A percentile compares a stretch with the other conserved stretches of the same genome.
phyloP scores from a whole-genome alignment of 37 sponge, comb jelly and placozoan genomes.

The Halisarca cf. caerulea region DNA sequence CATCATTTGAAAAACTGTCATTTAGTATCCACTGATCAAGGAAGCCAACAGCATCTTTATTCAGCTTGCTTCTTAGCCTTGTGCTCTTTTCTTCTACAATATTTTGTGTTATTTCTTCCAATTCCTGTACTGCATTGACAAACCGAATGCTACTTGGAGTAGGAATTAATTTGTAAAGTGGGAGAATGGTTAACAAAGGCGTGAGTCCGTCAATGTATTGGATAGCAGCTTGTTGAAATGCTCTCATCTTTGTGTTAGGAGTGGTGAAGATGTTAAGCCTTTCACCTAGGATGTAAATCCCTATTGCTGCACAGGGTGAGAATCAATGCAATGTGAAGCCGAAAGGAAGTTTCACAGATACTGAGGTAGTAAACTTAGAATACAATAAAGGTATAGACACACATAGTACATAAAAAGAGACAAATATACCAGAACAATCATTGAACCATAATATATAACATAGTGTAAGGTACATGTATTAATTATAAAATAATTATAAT shows the following conservation, averaged over 20 bases:
- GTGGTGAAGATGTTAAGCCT: slow-evolving; percentile 5
- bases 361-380: too few relatives aligned
- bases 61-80: background rate
- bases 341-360: too few relatives aligned
- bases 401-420: too few relatives aligned
- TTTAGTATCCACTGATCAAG: slow-evolving; percentile 23
- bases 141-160: slow-evolving; percentile 14
- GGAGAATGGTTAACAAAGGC: background rate
- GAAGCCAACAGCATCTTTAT: background rate
- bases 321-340: too few relatives aligned
- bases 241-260: background rate
- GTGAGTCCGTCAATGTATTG: background rate
- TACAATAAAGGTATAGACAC: too few relatives aligned
- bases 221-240: background rate
- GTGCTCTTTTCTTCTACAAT: background rate
- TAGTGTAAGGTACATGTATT: too few relatives aligned
- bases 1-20: background rate
- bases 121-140: background rate
- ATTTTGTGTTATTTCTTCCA: background rate
- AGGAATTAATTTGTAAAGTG: slow-evolving; percentile 2
- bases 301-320: background rate
- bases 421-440: too few relatives aligned
- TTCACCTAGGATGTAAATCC: slow-evolving; percentile 2
- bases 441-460: too few relatives aligned
- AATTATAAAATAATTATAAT: too few relatives aligned